These are phyloP conservation scores for Eupleurogrammus muticus DNA, from an alignment of 2,797 vertebrate species.

Conservation along the genomic window DNA sequence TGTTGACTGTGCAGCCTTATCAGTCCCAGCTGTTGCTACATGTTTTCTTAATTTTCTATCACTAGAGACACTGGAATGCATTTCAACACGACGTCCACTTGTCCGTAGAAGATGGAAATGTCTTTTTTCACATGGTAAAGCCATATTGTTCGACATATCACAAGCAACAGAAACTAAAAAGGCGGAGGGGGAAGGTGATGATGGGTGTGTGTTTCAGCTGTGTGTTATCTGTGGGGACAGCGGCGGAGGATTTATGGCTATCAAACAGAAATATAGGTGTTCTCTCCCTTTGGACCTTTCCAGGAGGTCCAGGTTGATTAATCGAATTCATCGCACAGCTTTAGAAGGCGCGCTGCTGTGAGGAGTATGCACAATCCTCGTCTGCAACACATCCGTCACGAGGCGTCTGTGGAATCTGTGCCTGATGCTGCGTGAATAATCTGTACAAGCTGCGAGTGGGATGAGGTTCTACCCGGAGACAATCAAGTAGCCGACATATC, in stretches of 20 bases:
- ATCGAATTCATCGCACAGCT: slow-evolving; percentile 42
- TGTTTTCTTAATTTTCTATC: not conserved
- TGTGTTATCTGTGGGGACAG: slow-evolving; percentile 27
- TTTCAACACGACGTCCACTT: slow-evolving; percentile 1
- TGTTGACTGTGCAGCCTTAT: slow-evolving; percentile 36
- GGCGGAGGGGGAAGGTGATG: not conserved
- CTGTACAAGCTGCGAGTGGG: slow-evolving; percentile 34
- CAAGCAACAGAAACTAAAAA: not conserved
- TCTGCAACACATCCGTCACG: slow-evolving; percentile 43
- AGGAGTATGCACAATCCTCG: slow-evolving; percentile 13
- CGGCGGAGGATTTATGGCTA: slow-evolving; percentile 14
- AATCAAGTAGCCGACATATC: not conserved
- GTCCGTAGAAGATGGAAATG: not conserved
- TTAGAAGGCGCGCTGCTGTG: slow-evolving; percentile 29
- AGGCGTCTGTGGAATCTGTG: slow-evolving; percentile 16
- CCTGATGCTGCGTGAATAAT: slow-evolving; percentile 36
- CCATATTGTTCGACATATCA: not conserved
- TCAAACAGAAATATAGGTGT: slow-evolving; percentile 46
- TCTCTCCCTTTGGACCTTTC: slow-evolving; percentile 24
- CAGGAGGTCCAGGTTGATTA: slow-evolving; percentile 32
- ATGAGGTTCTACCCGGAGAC: slow-evolving; percentile 5
- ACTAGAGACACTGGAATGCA: slow-evolving; percentile 1
- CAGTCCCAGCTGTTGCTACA: slow-evolving; percentile 53
- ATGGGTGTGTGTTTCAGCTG: slow-evolving; percentile 14
- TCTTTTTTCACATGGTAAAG: not conserved